Conservation (phyloP, 2,888 invertebrate species). For the Drosophila mimica region DNA sequence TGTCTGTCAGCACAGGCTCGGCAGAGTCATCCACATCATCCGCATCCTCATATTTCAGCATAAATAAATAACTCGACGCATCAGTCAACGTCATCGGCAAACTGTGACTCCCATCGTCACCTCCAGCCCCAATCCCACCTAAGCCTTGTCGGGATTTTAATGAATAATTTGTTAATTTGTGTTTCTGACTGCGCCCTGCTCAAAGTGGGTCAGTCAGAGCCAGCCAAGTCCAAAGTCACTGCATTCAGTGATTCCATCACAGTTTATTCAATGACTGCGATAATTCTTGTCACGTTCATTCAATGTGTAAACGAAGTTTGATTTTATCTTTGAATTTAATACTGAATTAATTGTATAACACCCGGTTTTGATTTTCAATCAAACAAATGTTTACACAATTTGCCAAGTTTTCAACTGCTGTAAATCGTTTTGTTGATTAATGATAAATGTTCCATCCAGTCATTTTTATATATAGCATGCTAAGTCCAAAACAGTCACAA, state of each 20-base stretch:
- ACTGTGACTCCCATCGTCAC: conserved; percentile 10
- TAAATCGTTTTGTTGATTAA: conserved; percentile 2
- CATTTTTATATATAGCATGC: not conserved
- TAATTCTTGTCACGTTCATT: not conserved
- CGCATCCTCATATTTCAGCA: conserved; percentile 42
- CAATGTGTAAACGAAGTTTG: not conserved
- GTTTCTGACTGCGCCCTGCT: conserved; percentile 27
- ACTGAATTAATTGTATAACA: not conserved
- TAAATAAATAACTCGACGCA: conserved; percentile 60
- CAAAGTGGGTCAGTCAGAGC: conserved; percentile 46
- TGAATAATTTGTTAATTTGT: conserved; percentile 68
- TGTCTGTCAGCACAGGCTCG: conserved; percentile 24
- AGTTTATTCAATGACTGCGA: conserved; percentile 9
- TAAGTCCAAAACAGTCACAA: not conserved
- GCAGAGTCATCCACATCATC: not conserved
- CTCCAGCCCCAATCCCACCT: not conserved
- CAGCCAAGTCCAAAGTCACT: conserved; percentile 28
- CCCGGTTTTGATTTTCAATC: not conserved
- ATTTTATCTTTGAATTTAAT: not conserved
- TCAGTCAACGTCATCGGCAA: conserved; percentile 69
- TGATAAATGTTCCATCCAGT: conserved; percentile 10
- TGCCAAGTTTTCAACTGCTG: conserved; percentile 6
- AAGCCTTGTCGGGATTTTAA: conserved; percentile 57
- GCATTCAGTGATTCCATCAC: conserved; percentile 1
- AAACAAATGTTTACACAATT: conserved; percentile 7